A percentile compares a stretch with the other conserved stretches of the same genome.
phyloP scores from a whole-genome alignment of 2,797 vertebrate species.

The Coccyzus lansbergi region DNA sequence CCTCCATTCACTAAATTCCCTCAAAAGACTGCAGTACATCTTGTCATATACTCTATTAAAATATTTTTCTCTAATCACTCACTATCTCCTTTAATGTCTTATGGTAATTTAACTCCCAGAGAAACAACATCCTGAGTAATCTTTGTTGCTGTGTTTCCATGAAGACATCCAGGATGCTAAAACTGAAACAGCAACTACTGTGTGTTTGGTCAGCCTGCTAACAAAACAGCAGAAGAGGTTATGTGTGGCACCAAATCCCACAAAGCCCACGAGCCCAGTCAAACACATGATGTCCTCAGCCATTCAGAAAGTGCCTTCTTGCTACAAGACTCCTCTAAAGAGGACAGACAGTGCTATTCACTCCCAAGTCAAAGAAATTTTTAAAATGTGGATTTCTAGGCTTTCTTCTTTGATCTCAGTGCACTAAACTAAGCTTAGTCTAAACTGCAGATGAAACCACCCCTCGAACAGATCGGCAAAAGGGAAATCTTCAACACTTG shows the following conservation, averaged over 20 bases:
- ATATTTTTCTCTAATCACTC: background rate
- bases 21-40: background rate
- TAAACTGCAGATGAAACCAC: background rate
- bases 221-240: background rate
- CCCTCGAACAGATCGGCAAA: background rate
- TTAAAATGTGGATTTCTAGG: background rate
- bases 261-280: background rate
- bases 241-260: rapidly evolving
- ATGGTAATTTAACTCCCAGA: background rate
- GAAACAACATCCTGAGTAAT: background rate
- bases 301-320: background rate
- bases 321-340: background rate
- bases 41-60: background rate
- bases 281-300: background rate
- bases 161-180: background rate
- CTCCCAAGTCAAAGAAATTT: background rate
- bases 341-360: background rate
- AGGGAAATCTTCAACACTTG: background rate
- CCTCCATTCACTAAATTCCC: background rate
- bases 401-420: background rate
- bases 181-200: background rate
- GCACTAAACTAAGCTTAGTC: too few relatives aligned
- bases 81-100: background rate
- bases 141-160: background rate
- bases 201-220: background rate